phyloP scores from a whole-genome alignment of 1,140 invertebrate genomes.

The Caenorhabditis briggsae region DNA sequence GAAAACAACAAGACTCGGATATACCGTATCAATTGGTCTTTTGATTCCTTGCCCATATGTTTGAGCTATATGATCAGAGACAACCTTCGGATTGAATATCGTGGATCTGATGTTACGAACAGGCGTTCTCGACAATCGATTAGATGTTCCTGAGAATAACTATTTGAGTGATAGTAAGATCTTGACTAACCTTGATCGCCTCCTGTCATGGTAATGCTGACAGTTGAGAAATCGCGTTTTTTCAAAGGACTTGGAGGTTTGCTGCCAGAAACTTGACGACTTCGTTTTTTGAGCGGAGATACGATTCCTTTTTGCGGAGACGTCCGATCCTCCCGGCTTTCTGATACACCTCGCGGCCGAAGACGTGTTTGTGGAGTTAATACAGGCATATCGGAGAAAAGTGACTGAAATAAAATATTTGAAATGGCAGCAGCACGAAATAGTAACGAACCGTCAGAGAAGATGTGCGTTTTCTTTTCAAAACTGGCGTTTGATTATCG shows the following conservation, averaged over 20 bases:
- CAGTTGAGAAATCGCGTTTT: neutral
- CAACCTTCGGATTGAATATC: neutral
- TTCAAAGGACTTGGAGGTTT: neutral
- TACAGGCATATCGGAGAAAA: neutral
- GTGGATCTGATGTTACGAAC: neutral
- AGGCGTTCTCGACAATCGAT: neutral
- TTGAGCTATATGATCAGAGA: neutral
- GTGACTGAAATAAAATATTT: slow-evolving; percentile 1
- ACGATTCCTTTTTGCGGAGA: neutral
- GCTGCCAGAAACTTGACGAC: neutral
- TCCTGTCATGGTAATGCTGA: neutral
- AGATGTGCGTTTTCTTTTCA: slow-evolving; percentile 11
- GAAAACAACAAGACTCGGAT: neutral
- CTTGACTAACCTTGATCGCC: neutral
- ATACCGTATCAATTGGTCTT: neutral
- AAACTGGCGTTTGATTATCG: neutral
- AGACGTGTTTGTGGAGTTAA: slow-evolving; percentile 17
- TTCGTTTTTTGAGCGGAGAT: neutral
- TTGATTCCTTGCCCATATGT: neutral
- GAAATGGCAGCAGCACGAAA: neutral
- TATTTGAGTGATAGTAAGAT: neutral
- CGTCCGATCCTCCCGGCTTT: neutral
- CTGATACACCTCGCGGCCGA: neutral
- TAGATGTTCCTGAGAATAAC: neutral
- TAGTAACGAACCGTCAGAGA: neutral